Evolutionary conservation across 2,888 invertebrate genomes (phyloP), one percentile per base, ranked within the genome.

Genomic region (Alviniconcha strummeri): DNA sequence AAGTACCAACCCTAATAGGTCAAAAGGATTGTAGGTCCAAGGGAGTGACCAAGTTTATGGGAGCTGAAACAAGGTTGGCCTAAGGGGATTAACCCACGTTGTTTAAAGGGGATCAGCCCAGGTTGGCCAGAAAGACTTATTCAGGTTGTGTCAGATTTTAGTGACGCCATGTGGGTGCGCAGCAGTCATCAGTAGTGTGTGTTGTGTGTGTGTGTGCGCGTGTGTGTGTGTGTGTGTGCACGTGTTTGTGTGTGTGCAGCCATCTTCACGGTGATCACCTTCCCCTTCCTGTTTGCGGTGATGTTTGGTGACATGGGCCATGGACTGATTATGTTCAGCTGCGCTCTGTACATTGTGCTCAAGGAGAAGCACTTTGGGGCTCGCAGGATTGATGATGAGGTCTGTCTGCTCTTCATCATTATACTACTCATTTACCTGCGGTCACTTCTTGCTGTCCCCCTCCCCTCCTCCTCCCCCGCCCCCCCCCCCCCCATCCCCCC

Each of bases 251-350:
- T 54, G 5, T 69, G 69, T 93, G 5, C 95, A 95, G 97, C 99
- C 0, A 98, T 98, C 0, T 99, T 98, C 94, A 98, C 99, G 0
- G 98, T 99, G 89, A 97, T 99, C 85, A 98, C 99, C 7, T 99
- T 99, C 94, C 99, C 99, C 84, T 99, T 99, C 95, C 95, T 99
- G 91, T 99, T 99, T 94, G 98, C 98, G 88, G 97, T 99, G 89
- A 99, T 99, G 99, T 99, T 99, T 94, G 99, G 99, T 13, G 99
- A 99, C 95, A 95, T 97, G 85, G 99, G 99, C 0, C 99, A 99
- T 94, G 99, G 99, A 84, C 60, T 96, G 0, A 95, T 99, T 82
- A 98, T 99, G 98, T 96, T 97, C 78, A 93, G 96, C 6, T 98
- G 98, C 94, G 99, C 97, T 15, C 96, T 96, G 80, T 99, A 97